Base-by-base conservation (phyloP, 2,888 invertebrate genomes). In the Rutpela maculata region DNA sequence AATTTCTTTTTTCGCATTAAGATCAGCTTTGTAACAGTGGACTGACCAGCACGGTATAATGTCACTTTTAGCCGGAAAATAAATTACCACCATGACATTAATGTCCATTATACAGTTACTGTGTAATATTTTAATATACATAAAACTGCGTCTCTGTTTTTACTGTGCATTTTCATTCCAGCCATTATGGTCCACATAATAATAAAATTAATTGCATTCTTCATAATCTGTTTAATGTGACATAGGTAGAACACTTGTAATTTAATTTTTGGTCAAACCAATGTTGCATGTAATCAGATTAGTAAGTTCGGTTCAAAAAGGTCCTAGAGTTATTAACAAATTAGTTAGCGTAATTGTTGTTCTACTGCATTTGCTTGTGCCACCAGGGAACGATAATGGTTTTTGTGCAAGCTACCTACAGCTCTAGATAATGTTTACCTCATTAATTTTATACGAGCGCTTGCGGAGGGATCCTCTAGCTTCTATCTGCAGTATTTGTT, bases 321-420 rank as follows among this genome's bases (percentile, higher is more conserved):
- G 80, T 74, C 76, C 71, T 67, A 22, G 69, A 72, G 72, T 78
- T 81, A 81, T 79, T 79, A 81, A 79, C 80, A 79, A 81, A 81
- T 81, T 81, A 79, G 78, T 74, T 73, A 73, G 63, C 62, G 67
- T 80, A 80, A 80, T 79, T 78, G 80, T 77, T 77, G 72, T 72
- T 77, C 75, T 70, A 75, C 77, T 81, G 80, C 80, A 81, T 79
- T 80, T 75, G 69, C 74, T 75, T 60, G 19, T n/a, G 56, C 77
- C 76, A 63, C 72, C 10, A 43, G 76, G 76, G 78, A 81, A 74
- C 55, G 69, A 76, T 79, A 81, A 81, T 79, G 77, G 76, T 78
- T 79, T 78, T 79, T 79, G 79, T 79, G 78, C 80, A 76, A 55
- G 55, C 63, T 74, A 62, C 65, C 80, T 73, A 76, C 78, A 78